These are phyloP conservation scores for Carapus acus DNA, from an alignment of 2,797 vertebrate species.

Conservation along the genomic window DNA sequence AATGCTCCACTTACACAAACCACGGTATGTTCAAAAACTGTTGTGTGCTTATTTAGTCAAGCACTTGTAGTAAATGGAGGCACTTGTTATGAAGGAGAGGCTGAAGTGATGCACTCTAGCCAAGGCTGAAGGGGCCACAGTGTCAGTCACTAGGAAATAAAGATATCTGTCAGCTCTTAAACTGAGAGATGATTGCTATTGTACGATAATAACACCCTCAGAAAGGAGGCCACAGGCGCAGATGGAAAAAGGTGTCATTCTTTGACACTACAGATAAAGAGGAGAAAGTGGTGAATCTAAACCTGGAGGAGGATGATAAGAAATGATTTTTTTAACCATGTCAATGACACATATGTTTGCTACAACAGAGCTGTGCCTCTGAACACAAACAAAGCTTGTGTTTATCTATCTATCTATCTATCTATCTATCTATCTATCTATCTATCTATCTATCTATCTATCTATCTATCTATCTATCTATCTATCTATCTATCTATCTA, in stretches of 20 bases:
- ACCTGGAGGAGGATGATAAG: constrained; percentile 51
- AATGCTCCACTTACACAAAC: constrained; percentile 40
- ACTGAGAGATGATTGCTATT: constrained; percentile 43
- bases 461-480: no score
- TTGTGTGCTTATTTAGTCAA: constrained; percentile 9
- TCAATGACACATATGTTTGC: constrained; percentile 34
- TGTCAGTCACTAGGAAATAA: constrained; percentile 47
- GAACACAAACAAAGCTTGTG: constrained; percentile 10
- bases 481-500: no score
- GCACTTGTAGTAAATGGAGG: constrained; percentile 29
- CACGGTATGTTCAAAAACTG: constrained; percentile 14
- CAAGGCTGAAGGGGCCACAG: constrained; percentile 36
- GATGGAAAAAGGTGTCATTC: constrained; percentile 40
- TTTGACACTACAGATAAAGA: constrained; percentile 52
- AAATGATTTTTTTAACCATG: constrained; percentile 15
- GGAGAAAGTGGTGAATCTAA: constrained; percentile 56
- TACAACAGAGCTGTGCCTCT: constrained; percentile 11
- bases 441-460: no score
- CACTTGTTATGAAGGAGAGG: constrained; percentile 26
- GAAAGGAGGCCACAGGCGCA: constrained; percentile 34
- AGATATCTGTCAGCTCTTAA: constrained; percentile 46
- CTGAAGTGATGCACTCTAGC: constrained; percentile 35
- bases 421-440: no score
- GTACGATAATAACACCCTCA: constrained; percentile 28
- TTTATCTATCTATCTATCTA: no score